Percentiles rank a stretch among this genome's conserved stretches.
These are phyloP conservation scores for Caenorhabditis panamensis DNA, from an alignment of 2,888 invertebrate species.

Conservation along the genomic window DNA sequence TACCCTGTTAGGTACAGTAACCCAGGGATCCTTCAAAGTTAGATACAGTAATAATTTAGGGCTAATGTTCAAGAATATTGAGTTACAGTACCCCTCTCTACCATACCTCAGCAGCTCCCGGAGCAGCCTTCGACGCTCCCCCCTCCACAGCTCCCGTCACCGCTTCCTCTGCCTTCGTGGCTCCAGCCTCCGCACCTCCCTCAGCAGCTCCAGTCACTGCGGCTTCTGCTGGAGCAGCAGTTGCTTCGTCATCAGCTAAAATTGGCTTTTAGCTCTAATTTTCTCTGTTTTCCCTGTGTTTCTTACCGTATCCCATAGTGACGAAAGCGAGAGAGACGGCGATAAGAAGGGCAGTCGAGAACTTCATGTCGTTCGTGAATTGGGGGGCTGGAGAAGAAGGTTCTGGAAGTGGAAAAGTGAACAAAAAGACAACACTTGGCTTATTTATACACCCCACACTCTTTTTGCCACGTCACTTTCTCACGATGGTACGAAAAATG, in stretches of 20 bases:
- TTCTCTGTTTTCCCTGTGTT: background rate
- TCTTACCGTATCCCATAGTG: constrained; percentile 22
- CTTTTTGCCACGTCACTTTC: too few relatives aligned
- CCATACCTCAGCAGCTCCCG: background rate
- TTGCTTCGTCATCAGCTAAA: constrained; percentile 35
- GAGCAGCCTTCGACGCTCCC: background rate
- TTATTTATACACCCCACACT: too few relatives aligned
- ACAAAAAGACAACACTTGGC: too few relatives aligned
- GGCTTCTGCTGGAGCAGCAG: constrained; percentile 19
- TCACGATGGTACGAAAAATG: too few relatives aligned
- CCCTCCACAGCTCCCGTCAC: constrained; percentile 22
- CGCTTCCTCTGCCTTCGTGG: background rate
- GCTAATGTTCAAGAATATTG: too few relatives aligned
- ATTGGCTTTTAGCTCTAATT: background rate
- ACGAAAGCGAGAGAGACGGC: constrained; percentile 28
- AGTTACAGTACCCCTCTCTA: too few relatives aligned
- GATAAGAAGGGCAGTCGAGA: constrained; percentile 20
- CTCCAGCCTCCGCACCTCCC: constrained; percentile 19
- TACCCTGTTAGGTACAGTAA: too few relatives aligned
- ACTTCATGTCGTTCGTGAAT: constrained; percentile 25
- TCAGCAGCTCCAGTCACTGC: constrained; percentile 23
- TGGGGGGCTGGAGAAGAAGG: too few relatives aligned
- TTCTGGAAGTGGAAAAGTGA: too few relatives aligned
- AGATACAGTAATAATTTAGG: too few relatives aligned
- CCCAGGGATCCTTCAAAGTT: too few relatives aligned